Evolutionary conservation across 1,140 invertebrate species (phyloP), one percentile per base, ranked within the genome.

Genomic region (Popillia japonica): DNA sequence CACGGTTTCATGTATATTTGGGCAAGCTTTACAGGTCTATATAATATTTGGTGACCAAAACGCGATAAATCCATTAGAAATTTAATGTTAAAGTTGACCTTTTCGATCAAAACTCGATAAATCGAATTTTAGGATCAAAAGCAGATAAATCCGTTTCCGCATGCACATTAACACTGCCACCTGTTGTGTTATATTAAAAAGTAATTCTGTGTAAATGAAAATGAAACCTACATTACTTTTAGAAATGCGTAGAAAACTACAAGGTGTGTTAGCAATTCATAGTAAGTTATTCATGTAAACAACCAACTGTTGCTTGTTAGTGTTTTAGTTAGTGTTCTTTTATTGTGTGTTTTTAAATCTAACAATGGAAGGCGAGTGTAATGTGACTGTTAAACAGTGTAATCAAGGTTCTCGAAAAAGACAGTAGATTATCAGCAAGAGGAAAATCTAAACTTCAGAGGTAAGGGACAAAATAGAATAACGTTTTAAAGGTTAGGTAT

Each of bases 41-140:
- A 20, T 20, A n/a, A n/a, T 59, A n/a, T 20, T 59, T 59, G 20
- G 20, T n/a, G 55, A 59, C 14, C 55, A 59, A 59, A 59, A 59
- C 55, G 14, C 55, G 55, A n/a, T 59, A 59, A 59, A 59, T 6
- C 55, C 55, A 59, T 2, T n/a, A n/a, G 20, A n/a, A 59, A n/a
- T 59, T n/a, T 34, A 34, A 34, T 34, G 27, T 34, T 34, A 34
- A 34, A 34, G 27, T 34, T 34, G 27, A 34, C 27, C 55, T 6
- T 59, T 59, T 59, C 14, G 55, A 59, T n/a, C 55, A n/a, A n/a
- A 59, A n/a, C 55, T n/a, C 2, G 55, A n/a, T 59, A 59, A 59
- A 59, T 59, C 55, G 14, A 59, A 59, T 59, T n/a, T 59, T 59
- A 20, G 55, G 14, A 59, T 20, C 55, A 59, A 59, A 59, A 20